Base-by-base conservation (phyloP, 2,797 vertebrate genomes). In the Hydrophis major region DNA sequence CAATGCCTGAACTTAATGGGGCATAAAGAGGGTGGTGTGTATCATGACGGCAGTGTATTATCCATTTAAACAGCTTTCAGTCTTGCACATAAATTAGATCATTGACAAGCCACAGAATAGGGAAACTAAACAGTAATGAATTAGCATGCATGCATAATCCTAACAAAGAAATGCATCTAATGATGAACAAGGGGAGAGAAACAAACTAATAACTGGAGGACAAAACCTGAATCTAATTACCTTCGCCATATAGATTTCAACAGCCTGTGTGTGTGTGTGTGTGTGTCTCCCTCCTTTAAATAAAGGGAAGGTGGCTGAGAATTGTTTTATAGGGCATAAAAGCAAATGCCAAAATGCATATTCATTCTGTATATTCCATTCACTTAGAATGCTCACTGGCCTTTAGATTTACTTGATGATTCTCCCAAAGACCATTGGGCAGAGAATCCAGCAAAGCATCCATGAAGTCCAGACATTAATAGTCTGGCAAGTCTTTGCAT, bases 21-120 rank as follows among this genome's bases (percentile, higher is more conserved):
- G 95, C 96, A 95, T 96, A 96, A 97, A 96, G 94, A 91, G 95
- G 94, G 56, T 97, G 95, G 90, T 96, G 94, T 96, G 97, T 96
- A 95, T 97, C 95, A 93, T 90, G 95, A 96, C 96, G 93, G 61
- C 96, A 94, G 92, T 90, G 94, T 96, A 96, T 96, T 97, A 97
- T 96, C 94, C 92, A 37, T 96, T 96, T 97, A 97, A 97, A 96
- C 93, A 97, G 92, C 94, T 97, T 96, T 96, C 95, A 94, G 86
- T 96, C 96, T 96, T 96, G 78, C 90, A 95, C 86, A 74, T 97
- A 95, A 96, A 97, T 96, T 96, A 95, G 74, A 63, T 92, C 56
- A 95, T 96, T 91, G 66, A 95, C 94, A 96, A 96, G 93, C 93
- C 93, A 94, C 95, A 94, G 92, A 94, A 96, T 95, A 93, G 90